Base-by-base conservation (phyloP, 2,888 invertebrate species). In the Achlya flavicornis region DNA sequence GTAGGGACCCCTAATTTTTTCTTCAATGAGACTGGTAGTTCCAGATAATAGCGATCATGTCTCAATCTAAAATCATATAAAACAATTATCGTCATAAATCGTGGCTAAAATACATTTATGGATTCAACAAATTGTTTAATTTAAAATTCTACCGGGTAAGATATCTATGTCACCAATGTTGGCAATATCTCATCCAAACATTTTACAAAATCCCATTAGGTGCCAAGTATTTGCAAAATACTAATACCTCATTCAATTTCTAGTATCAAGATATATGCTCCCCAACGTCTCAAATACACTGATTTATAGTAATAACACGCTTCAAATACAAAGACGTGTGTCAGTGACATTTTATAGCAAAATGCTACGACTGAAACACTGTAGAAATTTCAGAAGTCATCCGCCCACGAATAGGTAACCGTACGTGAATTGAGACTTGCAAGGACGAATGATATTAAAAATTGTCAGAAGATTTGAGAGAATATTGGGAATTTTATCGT, bases 281-380 rank as follows among this genome's bases (percentile, higher is more conserved):
- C 19, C 53, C 8, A 53, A 53, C 2, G 19, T 53, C 53, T 53
- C 53, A 53, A 53, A 53, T 53, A 19, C n/a, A 58, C 75, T 67
- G 66, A 64, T 72, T 71, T 71, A 73, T 71, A 76, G 75, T 78
- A 80, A 79, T 83, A 79, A 82, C 74, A 80, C 75, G 79, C 73
- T 75, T 63, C 64, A 66, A 64, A 75, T 73, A 76, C 68, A 72
- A 72, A 76, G 73, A 77, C 65, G 61, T 70, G 61, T 70, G 71
- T 66, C 61, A 64, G 68, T 68, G 72, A 59, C 66, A 59, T 65
- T 62, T 67, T 64, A 78, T 68, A 64, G 65, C 63, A 61, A 70
- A 53, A 53, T 68, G 68, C 67, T 70, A 70, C 71, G 73, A 71
- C 73, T 66, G 65, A 63, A 71, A 71, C 71, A 71, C 63, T 38